These are phyloP conservation scores for Drosophila paulistorum DNA, from an alignment of 1,140 invertebrate genomes.

Conservation along the genomic window DNA sequence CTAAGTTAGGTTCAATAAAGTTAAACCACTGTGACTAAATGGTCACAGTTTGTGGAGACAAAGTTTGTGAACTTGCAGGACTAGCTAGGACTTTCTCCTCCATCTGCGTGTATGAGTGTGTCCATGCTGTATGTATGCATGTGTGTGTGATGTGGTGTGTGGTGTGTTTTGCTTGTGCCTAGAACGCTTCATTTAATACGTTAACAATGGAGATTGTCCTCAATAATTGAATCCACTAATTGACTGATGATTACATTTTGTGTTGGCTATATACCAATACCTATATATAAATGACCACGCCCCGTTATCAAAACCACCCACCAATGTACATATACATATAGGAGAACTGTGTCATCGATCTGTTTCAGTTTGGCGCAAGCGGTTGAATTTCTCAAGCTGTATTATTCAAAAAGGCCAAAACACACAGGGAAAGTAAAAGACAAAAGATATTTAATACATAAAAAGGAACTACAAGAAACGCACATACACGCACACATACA, in stretches of 20 bases:
- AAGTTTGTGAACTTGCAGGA: neutral
- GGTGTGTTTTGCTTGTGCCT: slow-evolving; percentile 65
- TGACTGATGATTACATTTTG: slow-evolving; percentile 81
- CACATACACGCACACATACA: slow-evolving; percentile 34
- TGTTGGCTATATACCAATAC: slow-evolving; percentile 70
- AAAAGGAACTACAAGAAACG: slow-evolving; percentile 29
- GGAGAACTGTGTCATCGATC: slow-evolving; percentile 73
- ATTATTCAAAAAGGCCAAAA: slow-evolving; percentile 62
- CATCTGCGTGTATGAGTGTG: slow-evolving; percentile 41
- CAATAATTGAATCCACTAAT: slow-evolving; percentile 82
- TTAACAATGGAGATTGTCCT: slow-evolving; percentile 81
- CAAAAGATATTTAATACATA: slow-evolving; percentile 27
- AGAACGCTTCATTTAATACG: slow-evolving; percentile 81
- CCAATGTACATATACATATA: slow-evolving; percentile 21
- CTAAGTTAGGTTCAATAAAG: too few relatives aligned
- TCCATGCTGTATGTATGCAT: neutral
- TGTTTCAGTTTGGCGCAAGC: slow-evolving; percentile 48
- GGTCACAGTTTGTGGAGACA: slow-evolving; percentile 3
- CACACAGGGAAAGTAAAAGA: slow-evolving; percentile 30
- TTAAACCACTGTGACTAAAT: slow-evolving; percentile 26
- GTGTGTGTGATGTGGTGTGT: slow-evolving; percentile 3
- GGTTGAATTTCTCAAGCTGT: slow-evolving; percentile 76
- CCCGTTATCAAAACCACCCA: neutral
- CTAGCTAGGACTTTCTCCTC: neutral
- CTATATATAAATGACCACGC: slow-evolving; percentile 10